Base-by-base conservation (phyloP, 1,140 invertebrate genomes). In the Solenopsis fugax region DNA sequence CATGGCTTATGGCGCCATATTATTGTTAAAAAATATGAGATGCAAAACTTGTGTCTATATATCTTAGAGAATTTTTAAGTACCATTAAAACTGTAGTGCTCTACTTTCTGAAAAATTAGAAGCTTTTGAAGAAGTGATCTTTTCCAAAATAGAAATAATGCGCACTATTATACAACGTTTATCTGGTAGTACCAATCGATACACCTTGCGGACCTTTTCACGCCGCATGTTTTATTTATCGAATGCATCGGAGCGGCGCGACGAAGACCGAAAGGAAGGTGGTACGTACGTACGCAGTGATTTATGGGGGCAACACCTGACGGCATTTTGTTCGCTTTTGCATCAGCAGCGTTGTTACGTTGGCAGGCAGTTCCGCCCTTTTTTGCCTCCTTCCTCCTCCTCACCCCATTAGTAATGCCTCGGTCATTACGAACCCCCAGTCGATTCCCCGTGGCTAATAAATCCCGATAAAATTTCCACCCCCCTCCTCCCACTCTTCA, bases 241-340 rank as follows among this genome's bases (percentile, higher is more conserved):
- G 88, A 85, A 86, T 72, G 81, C 54, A 90, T 90, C 88, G 89
- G 71, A 58, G 54, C 87, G 87, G 86, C 90, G 89, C 90, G 85
- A 71, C 89, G 75, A 90, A 87, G 89, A 88, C 84, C 67, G 87
- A 85, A 88, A 76, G 86, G 86, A 77, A 71, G 71, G 87, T 87
- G 54, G 85, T 86, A 86, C 85, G 64, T 88, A 86, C 78, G 75
- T 86, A 80, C 76, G 75, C 69, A 73, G 93, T 94, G 93, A 94
- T 94, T 94, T 94, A 94, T 94, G 89, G 92, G 86, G 86, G 92
- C 93, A 93, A 93, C 93, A 93, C 91, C 93, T 93, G 91, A 93
- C 91, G 91, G 88, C 91, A 91, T 93, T 93, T 93, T 92, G 91
- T 93, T 93, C 92, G 91, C 91, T 93, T 92, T 93, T 92, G 90